These are phyloP conservation scores for Bostrychus sinensis DNA, from an alignment of 2,113 vertebrate genomes.

Conservation along the genomic window DNA sequence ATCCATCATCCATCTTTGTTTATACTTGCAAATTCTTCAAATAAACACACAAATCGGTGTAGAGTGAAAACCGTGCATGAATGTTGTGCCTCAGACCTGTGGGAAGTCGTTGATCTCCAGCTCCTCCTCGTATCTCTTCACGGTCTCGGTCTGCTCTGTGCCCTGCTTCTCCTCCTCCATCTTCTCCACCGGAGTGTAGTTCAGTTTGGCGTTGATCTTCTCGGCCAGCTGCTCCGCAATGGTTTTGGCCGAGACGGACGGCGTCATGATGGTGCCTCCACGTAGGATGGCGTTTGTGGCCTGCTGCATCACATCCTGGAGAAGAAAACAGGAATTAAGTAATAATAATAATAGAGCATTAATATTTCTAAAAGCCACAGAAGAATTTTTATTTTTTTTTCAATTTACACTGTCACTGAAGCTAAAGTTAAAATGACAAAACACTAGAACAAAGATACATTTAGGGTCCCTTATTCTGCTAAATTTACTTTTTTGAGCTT, in stretches of 20 bases:
- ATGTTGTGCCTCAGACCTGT: constrained; percentile 81
- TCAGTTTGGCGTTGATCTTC: constrained; percentile 99
- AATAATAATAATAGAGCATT: too few relatives aligned
- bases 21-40: too few relatives aligned
- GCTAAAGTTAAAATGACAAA: too few relatives aligned
- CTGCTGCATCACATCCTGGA: constrained; percentile 98
- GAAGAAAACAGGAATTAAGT: neutral
- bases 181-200: constrained; percentile 98
- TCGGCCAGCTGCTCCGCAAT: constrained; percentile 98
- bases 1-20: too few relatives aligned
- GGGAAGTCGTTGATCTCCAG: constrained; percentile 99
- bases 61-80: neutral
- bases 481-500: too few relatives aligned
- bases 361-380: too few relatives aligned
- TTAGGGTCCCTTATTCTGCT: too few relatives aligned
- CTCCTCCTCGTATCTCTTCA: constrained; percentile 98
- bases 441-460: too few relatives aligned
- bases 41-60: too few relatives aligned
- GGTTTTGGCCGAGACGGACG: constrained; percentile 96
- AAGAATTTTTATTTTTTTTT: too few relatives aligned
- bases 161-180: constrained; percentile 97
- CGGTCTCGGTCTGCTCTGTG: constrained; percentile 91
- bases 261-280: constrained; percentile 94
- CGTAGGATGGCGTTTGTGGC: constrained; percentile 96
- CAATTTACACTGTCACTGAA: too few relatives aligned